A percentile compares a stretch with the other conserved stretches of the same genome.
Evolutionary conservation across 2,888 invertebrate species (phyloP).

Genomic region (Epinotia brunnichana): DNA sequence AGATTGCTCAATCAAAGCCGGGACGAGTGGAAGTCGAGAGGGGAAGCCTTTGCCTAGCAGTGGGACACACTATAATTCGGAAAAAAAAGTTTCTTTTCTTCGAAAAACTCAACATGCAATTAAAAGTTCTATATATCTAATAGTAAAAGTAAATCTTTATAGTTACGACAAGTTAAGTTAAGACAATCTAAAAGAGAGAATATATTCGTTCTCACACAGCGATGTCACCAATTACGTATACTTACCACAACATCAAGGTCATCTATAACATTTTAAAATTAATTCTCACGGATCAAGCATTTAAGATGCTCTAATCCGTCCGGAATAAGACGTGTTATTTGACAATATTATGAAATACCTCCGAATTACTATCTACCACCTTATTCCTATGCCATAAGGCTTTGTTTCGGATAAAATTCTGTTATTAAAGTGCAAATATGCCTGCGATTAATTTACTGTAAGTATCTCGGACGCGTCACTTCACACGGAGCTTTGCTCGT

Average conservation of each 20-base stretch:
- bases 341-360: conserved; percentile 50
- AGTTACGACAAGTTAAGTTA: too few species aligned
- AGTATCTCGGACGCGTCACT: conserved; percentile 69
- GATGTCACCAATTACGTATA: conserved; percentile 66
- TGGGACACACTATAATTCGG: too few species aligned
- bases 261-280: conserved; percentile 69
- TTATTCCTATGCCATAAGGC: conserved; percentile 50
- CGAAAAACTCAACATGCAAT: too few species aligned
- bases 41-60: too few species aligned
- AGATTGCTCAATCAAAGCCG: too few species aligned
- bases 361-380: conserved; percentile 46
- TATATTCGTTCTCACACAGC: conserved; percentile 61
- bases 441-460: conserved; percentile 53
- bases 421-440: conserved; percentile 38
- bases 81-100: too few species aligned
- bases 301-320: conserved; percentile 69
- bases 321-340: conserved; percentile 67
- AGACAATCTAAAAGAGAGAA: too few species aligned
- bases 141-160: too few species aligned
- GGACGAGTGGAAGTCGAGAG: too few species aligned
- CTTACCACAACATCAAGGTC: conserved; percentile 65
- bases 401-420: conserved; percentile 38
- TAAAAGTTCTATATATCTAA: too few species aligned
- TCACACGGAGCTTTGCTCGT: conserved; percentile 73
- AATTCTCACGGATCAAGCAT: conserved; percentile 76